Evolutionary conservation across 2,113 vertebrate species (phyloP), one percentile per base, ranked within the genome.

Genomic region (Phocoena sinus): DNA sequence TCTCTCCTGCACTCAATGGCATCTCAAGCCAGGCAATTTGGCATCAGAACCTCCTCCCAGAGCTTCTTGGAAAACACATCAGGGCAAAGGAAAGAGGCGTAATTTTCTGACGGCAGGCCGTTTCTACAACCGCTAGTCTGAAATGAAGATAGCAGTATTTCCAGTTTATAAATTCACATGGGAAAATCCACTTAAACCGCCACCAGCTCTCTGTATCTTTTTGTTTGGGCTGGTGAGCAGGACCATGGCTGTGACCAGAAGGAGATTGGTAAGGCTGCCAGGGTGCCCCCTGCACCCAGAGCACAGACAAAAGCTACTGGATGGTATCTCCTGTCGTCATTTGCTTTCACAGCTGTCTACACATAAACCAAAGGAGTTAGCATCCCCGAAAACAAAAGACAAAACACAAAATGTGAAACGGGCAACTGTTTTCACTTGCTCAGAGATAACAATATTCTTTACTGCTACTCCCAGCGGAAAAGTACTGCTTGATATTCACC

Each of bases 241-340:
- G 63, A 82, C 44, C 79, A 41, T 53, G 87, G 73, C 81, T 60
- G 36, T 0, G 38, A 62, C 31, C 11, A 17, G 6, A 31, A 60
- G 74, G 36, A 89, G 86, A 83, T 71, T 82, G 77, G 93, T 36
- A 71, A 94, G 93, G 86, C 82, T 94, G 70, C 60, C 41, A 73
- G 58, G 83, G 83, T 58, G 81, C 80, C 86, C 97, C 62, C 68
- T 9, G 28, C 13, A 28, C 33, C 56, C 36, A 5, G 71, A 91
- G 26, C 23, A 47, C 77, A 96, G 97, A 98, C 94, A 98, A 98
- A 98, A 98, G 90, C 68, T 4, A 20, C 82, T 63, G 96, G 76
- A 53, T 71, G 92, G 63, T 8, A 62, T 68, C 73, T 89, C 65
- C 65, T 9, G 36, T 38, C 92, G 26, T 81, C 71, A 28, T 77